Evolutionary conservation across 2,113 vertebrate genomes (phyloP).

Genomic region (Phaethon lepturus): DNA sequence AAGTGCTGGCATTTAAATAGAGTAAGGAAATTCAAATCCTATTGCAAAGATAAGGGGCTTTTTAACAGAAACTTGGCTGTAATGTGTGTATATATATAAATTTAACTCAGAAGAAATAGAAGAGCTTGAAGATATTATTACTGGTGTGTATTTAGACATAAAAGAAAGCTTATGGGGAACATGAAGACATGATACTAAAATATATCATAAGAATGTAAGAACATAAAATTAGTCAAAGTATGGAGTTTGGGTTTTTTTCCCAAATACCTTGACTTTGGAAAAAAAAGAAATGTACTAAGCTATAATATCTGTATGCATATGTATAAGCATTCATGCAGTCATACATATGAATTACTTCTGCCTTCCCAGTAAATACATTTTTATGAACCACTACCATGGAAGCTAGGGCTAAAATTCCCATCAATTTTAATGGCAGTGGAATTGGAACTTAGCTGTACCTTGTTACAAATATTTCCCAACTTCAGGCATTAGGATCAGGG

Average conservation of each 20-base stretch:
- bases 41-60: not conserved
- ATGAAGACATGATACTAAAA: not conserved
- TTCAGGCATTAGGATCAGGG: not conserved
- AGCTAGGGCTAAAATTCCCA: not conserved
- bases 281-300: not conserved
- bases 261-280: not conserved
- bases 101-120: not conserved
- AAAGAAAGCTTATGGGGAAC: not conserved
- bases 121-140: not conserved
- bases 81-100: not conserved
- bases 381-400: not conserved
- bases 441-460: not conserved
- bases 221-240: not conserved
- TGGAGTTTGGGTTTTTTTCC: not conserved
- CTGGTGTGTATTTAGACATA: not conserved
- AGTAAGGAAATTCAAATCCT: not conserved
- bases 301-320: not conserved
- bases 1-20: not conserved
- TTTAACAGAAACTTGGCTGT: not conserved
- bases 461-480: slow-evolving; percentile 6
- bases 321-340: not conserved
- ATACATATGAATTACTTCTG: slow-evolving; percentile 28
- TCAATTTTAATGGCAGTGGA: not conserved
- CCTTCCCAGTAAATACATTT: slow-evolving; percentile 6
- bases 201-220: not conserved